phyloP scores from a whole-genome alignment of 2,113 vertebrate species.

The Castor canadensis region DNA sequence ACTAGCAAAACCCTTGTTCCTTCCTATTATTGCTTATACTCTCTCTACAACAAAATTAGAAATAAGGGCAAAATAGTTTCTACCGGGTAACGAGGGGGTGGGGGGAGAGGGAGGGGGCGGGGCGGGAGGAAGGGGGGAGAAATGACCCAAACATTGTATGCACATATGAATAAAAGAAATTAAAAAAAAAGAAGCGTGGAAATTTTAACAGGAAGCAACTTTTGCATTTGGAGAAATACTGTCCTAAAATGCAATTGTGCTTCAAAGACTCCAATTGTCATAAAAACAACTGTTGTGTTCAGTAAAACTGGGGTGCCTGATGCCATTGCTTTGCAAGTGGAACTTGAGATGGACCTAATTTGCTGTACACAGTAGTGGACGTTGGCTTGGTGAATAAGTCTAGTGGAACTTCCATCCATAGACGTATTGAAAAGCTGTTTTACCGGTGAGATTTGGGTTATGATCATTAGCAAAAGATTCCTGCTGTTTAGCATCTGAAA shows the following conservation, averaged over 20 bases:
- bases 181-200: conserved; percentile 97
- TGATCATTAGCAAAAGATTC: conserved; percentile 80
- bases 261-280: conserved; percentile 99
- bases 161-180: no score
- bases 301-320: conserved; percentile 88
- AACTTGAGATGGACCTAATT: conserved; percentile 79
- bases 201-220: conserved; percentile 99
- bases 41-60: no score
- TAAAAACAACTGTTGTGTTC: conserved; percentile 99
- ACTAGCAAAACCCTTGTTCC: no score
- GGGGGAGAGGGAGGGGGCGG: no score
- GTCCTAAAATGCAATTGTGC: conserved; percentile 98
- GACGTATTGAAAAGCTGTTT: conserved; percentile 68
- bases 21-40: no score
- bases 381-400: conserved; percentile 83
- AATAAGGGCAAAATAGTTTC: no score
- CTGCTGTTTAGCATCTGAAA: no score
- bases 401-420: conserved; percentile 84
- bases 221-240: conserved; percentile 99
- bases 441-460: conserved; percentile 81
- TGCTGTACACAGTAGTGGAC: conserved; percentile 69
- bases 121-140: no score
- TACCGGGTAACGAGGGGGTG: no score
- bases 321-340: conserved; percentile 79
- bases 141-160: no score